Evolutionary conservation across 2,113 vertebrate species (phyloP).

Genomic region (Pontoporia blainvillei): DNA sequence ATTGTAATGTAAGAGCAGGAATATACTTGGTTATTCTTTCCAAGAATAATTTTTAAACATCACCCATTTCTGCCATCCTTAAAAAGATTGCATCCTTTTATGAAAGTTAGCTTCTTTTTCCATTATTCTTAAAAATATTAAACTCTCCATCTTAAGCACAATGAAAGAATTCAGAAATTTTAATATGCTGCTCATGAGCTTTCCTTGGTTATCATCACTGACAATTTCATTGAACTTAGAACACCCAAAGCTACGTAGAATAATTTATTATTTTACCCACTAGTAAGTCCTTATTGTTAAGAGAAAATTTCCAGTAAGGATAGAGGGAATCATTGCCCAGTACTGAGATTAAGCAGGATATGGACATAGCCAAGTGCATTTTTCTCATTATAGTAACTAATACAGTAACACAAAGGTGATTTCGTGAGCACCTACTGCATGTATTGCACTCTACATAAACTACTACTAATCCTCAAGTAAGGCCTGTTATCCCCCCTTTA

Average conservation of each 20-base stretch:
- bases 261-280: neutral
- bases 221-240: conserved; percentile 15
- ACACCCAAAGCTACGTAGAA: neutral
- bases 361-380: neutral
- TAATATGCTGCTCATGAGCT: conserved; percentile 4
- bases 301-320: neutral
- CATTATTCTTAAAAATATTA: conserved; percentile 37
- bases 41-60: neutral
- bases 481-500: neutral
- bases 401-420: neutral
- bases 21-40: neutral
- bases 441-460: neutral
- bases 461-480: neutral
- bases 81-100: neutral
- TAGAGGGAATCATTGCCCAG: neutral
- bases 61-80: neutral
- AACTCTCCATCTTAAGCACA: conserved; percentile 11
- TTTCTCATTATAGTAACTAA: neutral
- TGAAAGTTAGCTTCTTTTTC: neutral
- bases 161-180: conserved; percentile 3
- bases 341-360: neutral
- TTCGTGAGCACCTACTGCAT: neutral
- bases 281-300: neutral
- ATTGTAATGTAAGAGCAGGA: neutral
- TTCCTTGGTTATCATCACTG: conserved; percentile 1